phyloP scores from a whole-genome alignment of 2,888 invertebrate species.

The Siphonodentalium dalli region DNA sequence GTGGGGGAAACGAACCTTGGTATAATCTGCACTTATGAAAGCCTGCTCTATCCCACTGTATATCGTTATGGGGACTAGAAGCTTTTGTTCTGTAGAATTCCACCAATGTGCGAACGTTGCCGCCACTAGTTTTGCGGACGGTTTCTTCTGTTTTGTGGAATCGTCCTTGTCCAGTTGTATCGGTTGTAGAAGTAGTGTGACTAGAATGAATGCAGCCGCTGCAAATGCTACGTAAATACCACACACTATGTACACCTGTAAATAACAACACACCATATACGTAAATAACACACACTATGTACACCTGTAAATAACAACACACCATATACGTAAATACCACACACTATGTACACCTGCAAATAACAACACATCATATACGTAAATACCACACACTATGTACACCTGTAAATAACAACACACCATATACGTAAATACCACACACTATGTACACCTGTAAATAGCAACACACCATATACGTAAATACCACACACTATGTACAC shows the following conservation, averaged over 20 bases:
- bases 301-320: too few species aligned
- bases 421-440: too few species aligned
- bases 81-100: slow-evolving; percentile 84
- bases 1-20: slow-evolving; percentile 62
- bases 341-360: too few species aligned
- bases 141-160: slow-evolving; percentile 12
- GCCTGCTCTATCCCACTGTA: slow-evolving; percentile 99
- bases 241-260: slow-evolving; percentile 86
- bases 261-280: too few species aligned
- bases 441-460: too few species aligned
- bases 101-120: slow-evolving; percentile 88
- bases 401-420: too few species aligned
- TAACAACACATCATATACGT: too few species aligned
- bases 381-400: too few species aligned
- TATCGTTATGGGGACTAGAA: slow-evolving; percentile 91
- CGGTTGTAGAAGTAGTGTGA: slow-evolving; percentile 83
- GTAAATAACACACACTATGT: too few species aligned
- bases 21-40: slow-evolving; percentile 82
- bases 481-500: too few species aligned
- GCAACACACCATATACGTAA: too few species aligned
- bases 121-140: slow-evolving; percentile 37
- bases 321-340: too few species aligned
- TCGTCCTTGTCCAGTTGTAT: slow-evolving; percentile 51
- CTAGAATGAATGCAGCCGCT: slow-evolving; percentile 82
- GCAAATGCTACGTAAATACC: slow-evolving; percentile 89